A percentile compares a stretch with the other conserved stretches of the same genome.
phyloP scores from a whole-genome alignment of 2,888 invertebrate species.

The Platycnemis pennipes region DNA sequence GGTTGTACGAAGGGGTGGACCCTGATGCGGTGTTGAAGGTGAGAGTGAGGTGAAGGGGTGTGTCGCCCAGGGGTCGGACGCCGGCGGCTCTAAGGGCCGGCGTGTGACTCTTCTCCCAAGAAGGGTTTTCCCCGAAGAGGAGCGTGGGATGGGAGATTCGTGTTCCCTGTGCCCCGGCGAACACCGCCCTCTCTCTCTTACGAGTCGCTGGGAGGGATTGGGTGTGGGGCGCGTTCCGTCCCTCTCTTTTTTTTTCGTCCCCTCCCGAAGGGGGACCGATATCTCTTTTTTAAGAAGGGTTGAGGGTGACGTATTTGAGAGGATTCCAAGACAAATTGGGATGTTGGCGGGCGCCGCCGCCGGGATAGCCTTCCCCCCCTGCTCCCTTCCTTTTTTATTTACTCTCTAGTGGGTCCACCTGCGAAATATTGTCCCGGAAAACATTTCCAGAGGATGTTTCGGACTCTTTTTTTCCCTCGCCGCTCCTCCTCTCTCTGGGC shows the following conservation, averaged over 20 bases:
- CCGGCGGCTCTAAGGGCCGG: no score
- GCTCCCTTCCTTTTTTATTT: neutral
- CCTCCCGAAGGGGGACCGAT: neutral
- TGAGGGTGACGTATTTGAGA: slow-evolving; percentile 51
- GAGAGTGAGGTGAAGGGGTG: neutral
- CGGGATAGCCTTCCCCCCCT: neutral
- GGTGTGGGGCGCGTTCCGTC: neutral
- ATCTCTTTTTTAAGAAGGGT: slow-evolving; percentile 32
- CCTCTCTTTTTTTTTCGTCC: neutral
- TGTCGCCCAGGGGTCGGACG: no score
- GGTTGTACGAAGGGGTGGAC: no score
- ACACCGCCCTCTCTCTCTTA: neutral
- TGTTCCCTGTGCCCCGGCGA: neutral
- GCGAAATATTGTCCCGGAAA: slow-evolving; percentile 61
- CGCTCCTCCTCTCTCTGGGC: neutral
- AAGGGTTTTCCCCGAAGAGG: neutral
- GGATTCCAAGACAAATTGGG: slow-evolving; percentile 64
- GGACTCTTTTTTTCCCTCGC: neutral
- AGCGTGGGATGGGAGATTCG: neutral
- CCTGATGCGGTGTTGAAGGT: no score
- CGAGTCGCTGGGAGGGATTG: neutral
- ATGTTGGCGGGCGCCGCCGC: slow-evolving; percentile 46
- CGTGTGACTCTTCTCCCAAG: no score
- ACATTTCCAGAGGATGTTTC: slow-evolving; percentile 38
- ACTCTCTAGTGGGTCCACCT: neutral